These are phyloP conservation scores for Tipula vernalis DNA, from an alignment of 2,888 invertebrate genomes.

Conservation along the genomic window DNA sequence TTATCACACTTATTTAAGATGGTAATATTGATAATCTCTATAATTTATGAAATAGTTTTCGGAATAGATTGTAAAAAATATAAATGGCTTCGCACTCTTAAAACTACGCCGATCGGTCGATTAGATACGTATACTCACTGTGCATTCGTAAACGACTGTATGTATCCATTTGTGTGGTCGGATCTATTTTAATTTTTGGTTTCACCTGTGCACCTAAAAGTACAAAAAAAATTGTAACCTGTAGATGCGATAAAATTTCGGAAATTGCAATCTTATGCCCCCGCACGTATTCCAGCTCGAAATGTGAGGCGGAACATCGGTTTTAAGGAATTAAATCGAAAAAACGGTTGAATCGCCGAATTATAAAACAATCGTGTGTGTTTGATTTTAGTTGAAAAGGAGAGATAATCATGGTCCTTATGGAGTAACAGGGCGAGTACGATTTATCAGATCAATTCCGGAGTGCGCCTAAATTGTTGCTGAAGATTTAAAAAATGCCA, in stretches of 20 bases:
- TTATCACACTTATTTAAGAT: neutral
- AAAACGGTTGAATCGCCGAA: neutral
- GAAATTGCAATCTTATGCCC: constrained; percentile 89
- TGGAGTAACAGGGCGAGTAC: neutral
- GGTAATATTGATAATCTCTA: neutral
- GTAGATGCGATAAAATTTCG: too few species aligned
- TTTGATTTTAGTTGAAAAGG: neutral
- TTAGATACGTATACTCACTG: constrained; percentile 83
- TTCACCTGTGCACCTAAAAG: constrained; percentile 92
- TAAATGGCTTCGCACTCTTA: constrained; percentile 48
- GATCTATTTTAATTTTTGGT: constrained; percentile 89
- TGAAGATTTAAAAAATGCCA: too few species aligned
- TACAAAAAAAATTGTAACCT: too few species aligned
- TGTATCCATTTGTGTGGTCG: constrained; percentile 91
- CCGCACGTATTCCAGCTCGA: constrained; percentile 84
- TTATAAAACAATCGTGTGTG: neutral
- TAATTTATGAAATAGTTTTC: neutral
- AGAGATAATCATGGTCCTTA: neutral
- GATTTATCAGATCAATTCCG: too few species aligned
- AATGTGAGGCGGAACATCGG: constrained; percentile 61
- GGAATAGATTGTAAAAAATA: neutral
- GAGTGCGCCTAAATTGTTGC: too few species aligned
- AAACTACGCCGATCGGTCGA: constrained; percentile 81
- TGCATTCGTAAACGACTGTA: constrained; percentile 92
- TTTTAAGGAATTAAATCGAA: neutral